Evolutionary conservation across 1,140 invertebrate species (phyloP).

Genomic region (Drepana arcuata): DNA sequence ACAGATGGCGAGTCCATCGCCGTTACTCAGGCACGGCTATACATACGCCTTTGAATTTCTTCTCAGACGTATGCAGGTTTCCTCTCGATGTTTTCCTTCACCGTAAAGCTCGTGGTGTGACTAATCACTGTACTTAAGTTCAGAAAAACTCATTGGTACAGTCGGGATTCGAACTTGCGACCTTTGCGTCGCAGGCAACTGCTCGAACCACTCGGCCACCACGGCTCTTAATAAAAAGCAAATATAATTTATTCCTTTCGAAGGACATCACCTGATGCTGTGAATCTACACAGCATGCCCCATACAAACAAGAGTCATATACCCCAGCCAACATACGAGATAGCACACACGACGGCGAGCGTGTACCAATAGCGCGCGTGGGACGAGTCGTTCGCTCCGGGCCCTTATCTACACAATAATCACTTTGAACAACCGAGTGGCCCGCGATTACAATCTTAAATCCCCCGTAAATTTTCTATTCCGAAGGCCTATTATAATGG

Average conservation of each 20-base stretch:
- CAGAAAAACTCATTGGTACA: too few relatives aligned
- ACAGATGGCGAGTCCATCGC: too few relatives aligned
- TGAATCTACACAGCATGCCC: not conserved
- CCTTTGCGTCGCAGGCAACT: too few relatives aligned
- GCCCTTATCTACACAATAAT: conserved; percentile 53
- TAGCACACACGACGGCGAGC: conserved; percentile 20
- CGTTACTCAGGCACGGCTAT: too few relatives aligned
- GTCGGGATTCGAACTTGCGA: too few relatives aligned
- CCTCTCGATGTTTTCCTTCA: too few relatives aligned
- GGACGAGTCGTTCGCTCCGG: conserved; percentile 41
- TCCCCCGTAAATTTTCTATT: conserved; percentile 66
- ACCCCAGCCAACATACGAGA: conserved; percentile 8
- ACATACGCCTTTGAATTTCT: too few relatives aligned
- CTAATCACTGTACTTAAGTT: too few relatives aligned
- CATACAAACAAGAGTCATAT: conserved; percentile 6
- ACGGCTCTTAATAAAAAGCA: not conserved
- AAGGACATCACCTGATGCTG: not conserved
- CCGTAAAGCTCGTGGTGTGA: too few relatives aligned
- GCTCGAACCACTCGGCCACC: too few relatives aligned
- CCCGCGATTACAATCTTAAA: conserved; percentile 62
- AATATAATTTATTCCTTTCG: not conserved
- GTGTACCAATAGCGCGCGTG: conserved; percentile 33
- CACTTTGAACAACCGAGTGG: conserved; percentile 67
- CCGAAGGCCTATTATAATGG: conserved; percentile 52
- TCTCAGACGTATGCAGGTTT: too few relatives aligned